A percentile compares a stretch with the other conserved stretches of the same genome.
Conservation (phyloP, 2,888 invertebrate species). For the Eurytoma adleriae region DNA sequence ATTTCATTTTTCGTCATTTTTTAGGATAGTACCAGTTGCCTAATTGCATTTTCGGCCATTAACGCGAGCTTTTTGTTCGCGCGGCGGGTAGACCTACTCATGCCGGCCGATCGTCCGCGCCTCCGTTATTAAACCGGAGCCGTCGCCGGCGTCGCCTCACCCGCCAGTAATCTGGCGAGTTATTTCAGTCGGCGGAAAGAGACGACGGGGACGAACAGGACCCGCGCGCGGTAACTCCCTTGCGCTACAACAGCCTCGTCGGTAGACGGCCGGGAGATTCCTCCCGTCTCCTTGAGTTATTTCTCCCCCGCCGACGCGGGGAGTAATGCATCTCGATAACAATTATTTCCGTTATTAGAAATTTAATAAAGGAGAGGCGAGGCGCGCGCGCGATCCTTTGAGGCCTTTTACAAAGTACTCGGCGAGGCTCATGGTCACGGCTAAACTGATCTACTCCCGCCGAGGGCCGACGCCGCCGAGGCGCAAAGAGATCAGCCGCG, state of each 20-base stretch:
- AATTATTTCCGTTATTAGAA: conserved; percentile 74
- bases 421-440: conserved; percentile 45
- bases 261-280: conserved; percentile 35
- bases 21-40: too few species aligned
- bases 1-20: too few species aligned
- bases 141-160: conserved; percentile 3
- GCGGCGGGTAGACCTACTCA: background rate
- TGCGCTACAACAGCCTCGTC: background rate
- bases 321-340: conserved; percentile 66
- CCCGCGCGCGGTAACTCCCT: conserved; percentile 2
- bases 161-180: conserved; percentile 45
- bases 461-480: conserved; percentile 12
- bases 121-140: conserved; percentile 49
- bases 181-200: conserved; percentile 50
- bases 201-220: background rate
- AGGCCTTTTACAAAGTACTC: conserved; percentile 54
- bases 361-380: conserved; percentile 70
- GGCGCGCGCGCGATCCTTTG: conserved; percentile 40
- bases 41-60: too few species aligned
- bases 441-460: conserved; percentile 36
- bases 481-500: conserved; percentile 37
- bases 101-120: conserved; percentile 1
- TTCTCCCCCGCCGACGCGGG: conserved; percentile 18
- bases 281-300: conserved; percentile 48
- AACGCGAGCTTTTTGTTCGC: background rate